Evolutionary conservation across 2,797 vertebrate species (phyloP), one percentile per base, ranked within the genome.

Genomic region (Anabacerthia variegaticeps): DNA sequence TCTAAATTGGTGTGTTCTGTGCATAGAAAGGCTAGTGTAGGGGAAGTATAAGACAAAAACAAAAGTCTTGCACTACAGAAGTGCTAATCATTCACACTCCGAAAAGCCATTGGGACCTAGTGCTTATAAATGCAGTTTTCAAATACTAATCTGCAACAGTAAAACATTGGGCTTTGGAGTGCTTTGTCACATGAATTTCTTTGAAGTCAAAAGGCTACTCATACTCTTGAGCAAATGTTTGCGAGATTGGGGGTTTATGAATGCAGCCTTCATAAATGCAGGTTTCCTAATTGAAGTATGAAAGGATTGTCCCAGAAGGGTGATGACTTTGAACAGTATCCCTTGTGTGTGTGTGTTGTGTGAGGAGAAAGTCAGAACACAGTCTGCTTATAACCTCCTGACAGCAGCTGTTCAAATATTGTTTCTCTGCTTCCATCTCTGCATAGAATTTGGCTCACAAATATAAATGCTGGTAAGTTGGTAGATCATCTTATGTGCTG

Each of bases 391-490:
- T 67, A 85, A 88, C 54, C 55, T 91, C 55, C 44, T 58, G 67
- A 58, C 67, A 92, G 76, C 82, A 91, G 89, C 92, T 93, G 79
- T 93, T 93, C 92, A 97, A 96, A 89, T 86, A 89, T 41, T 94
- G 58, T 86, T 90, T 76, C 66, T 88, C 61, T 16, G 5, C 76
- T 81, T 91, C 71, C 46, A 84, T 67, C 71, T 67, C 73, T 81
- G 73, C 62, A 78, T 79, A 95, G 58, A 88, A 86, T 88, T 89
- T 89, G 74, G 32, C 73, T 93, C 43, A 77, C 68, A 89, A 80
- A 59, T 90, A 71, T 37, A 83, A 89, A 75, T 1, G 1, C 32
- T 83, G 14, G 54, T 43, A 77, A 72, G 15, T 49, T 2, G 6
- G 12, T 89, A 79, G 51, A 37, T 86, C 1, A 12, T 91, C 37